Evolutionary conservation across 2,113 vertebrate genomes (phyloP).

Genomic region (Salminus brasiliensis): DNA sequence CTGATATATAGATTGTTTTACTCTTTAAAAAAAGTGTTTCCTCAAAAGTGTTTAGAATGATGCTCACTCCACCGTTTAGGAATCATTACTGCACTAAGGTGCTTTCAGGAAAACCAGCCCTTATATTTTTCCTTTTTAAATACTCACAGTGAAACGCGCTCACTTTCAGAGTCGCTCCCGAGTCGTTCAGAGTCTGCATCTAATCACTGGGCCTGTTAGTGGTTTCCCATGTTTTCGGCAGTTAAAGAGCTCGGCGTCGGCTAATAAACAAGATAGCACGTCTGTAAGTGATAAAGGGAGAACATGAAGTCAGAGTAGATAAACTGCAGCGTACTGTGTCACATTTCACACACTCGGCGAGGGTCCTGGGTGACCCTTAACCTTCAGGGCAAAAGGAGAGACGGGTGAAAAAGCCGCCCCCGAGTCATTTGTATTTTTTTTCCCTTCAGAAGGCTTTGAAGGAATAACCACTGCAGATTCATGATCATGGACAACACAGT

Average conservation of each 20-base stretch:
- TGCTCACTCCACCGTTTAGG: too few relatives aligned
- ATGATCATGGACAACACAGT: not conserved
- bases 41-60: too few relatives aligned
- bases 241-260: not conserved
- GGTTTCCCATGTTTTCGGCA: not conserved
- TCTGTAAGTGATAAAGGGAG: not conserved
- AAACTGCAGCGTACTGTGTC: conserved; percentile 64
- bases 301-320: conserved; percentile 63
- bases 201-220: not conserved
- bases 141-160: too few relatives aligned
- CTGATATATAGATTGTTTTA: too few relatives aligned
- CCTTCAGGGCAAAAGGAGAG: conserved; percentile 62
- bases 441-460: not conserved
- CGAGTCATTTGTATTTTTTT: not conserved
- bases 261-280: not conserved
- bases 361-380: conserved; percentile 67
- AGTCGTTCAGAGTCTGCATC: not conserved
- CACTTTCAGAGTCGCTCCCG: not conserved
- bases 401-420: conserved; percentile 52
- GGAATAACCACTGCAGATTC: not conserved
- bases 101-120: too few relatives aligned
- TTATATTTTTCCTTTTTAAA: too few relatives aligned
- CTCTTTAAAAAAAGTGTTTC: too few relatives aligned
- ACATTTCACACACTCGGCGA: conserved; percentile 61
- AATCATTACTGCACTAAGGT: too few relatives aligned